phyloP scores from a whole-genome alignment of 1,140 invertebrate species.

The Nymphalis io region DNA sequence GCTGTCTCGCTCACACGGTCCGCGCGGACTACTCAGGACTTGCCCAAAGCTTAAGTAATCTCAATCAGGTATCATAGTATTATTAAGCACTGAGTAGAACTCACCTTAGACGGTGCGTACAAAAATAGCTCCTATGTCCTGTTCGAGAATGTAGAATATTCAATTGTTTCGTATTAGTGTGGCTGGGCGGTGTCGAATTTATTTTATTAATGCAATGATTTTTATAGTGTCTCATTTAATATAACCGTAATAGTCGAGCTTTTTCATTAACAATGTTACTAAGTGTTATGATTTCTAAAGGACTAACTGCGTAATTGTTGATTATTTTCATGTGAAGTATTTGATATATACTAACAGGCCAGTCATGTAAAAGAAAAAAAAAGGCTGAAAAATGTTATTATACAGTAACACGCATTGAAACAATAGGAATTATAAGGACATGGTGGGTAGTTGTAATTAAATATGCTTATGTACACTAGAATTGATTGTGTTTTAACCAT shows the following conservation, averaged over 20 bases:
- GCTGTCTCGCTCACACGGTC: slow-evolving; percentile 54
- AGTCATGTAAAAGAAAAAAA: too few species aligned
- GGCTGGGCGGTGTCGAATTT: slow-evolving; percentile 38
- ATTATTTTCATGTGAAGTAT: background rate
- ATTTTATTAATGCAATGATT: slow-evolving; percentile 6
- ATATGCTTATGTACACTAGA: too few species aligned
- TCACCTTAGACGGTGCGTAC: slow-evolving; percentile 52
- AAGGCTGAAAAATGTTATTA: background rate
- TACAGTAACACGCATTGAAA: slow-evolving; percentile 3
- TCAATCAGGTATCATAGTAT: slow-evolving; percentile 70
- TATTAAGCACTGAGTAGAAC: slow-evolving; percentile 63
- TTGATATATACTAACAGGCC: too few species aligned
- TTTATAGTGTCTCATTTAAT: background rate
- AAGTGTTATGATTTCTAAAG: background rate
- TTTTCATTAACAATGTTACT: background rate
- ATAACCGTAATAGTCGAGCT: background rate
- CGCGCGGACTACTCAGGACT: slow-evolving; percentile 54
- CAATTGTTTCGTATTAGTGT: slow-evolving; percentile 10
- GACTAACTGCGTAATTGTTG: background rate
- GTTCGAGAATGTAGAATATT: slow-evolving; percentile 27
- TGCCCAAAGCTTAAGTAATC: slow-evolving; percentile 75
- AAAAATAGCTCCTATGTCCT: slow-evolving; percentile 45
- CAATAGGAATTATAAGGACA: background rate
- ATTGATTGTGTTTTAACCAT: too few species aligned
- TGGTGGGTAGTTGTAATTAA: too few species aligned